phyloP scores from a whole-genome alignment of 2,797 vertebrate genomes.

The Antennarius maculatus region DNA sequence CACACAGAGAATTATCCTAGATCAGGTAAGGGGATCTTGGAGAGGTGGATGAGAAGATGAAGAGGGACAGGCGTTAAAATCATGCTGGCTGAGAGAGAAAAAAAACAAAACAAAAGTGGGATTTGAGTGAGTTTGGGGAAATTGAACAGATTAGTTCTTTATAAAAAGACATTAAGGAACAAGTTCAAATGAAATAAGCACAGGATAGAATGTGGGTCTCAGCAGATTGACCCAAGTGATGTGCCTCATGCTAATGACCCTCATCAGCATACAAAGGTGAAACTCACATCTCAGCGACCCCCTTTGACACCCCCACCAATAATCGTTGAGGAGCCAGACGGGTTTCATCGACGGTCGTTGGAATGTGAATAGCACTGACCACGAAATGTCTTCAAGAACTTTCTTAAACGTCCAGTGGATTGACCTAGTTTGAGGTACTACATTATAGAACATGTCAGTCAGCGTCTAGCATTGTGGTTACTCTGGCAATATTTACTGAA shows the following conservation, averaged over 20 bases:
- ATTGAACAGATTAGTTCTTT: not conserved
- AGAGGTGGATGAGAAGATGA: constrained; percentile 23
- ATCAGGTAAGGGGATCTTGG: constrained; percentile 30
- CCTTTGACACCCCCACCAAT: no score
- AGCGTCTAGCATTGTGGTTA: not conserved
- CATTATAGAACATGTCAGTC: not conserved
- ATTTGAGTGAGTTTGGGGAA: not conserved
- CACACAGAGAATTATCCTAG: constrained; percentile 15
- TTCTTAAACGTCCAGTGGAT: no score
- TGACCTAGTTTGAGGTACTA: not conserved
- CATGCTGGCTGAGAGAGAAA: constrained; percentile 3
- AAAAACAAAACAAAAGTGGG: not conserved
- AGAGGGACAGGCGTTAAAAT: constrained; percentile 6
- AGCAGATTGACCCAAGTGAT: no score
- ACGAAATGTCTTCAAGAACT: no score
- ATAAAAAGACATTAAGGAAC: not conserved
- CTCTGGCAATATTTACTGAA: not conserved
- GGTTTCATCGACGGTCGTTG: no score
- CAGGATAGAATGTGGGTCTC: no score
- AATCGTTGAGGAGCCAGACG: no score
- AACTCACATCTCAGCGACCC: no score
- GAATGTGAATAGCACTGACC: no score
- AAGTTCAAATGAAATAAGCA: no score
- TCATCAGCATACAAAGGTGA: no score
- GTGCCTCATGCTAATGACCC: no score